A percentile compares a stretch with the other conserved stretches of the same genome.
Evolutionary conservation across 2,797 vertebrate genomes (phyloP).

Genomic region (Cossypha niveicapilla): DNA sequence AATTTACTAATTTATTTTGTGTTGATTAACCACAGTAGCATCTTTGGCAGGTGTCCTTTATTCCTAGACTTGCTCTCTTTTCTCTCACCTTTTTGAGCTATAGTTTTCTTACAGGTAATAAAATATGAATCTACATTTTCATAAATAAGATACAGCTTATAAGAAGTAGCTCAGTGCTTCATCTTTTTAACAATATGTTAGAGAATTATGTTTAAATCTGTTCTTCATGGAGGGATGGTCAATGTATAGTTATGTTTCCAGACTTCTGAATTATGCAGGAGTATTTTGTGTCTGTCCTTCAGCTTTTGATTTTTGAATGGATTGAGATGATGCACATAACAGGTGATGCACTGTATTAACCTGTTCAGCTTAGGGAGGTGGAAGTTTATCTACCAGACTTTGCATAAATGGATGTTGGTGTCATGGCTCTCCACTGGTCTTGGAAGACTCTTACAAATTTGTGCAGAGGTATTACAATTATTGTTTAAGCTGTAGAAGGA

Average conservation of each 20-base stretch:
- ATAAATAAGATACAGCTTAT: neutral
- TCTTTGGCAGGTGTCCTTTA: neutral
- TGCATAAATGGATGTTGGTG: neutral
- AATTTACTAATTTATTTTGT: neutral
- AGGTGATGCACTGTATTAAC: neutral
- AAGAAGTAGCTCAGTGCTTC: neutral
- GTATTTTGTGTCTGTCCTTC: neutral
- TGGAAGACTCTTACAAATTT: neutral
- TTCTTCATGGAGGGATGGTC: neutral
- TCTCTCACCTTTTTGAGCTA: neutral
- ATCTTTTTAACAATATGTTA: neutral
- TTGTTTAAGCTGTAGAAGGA: neutral
- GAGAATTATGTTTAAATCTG: neutral
- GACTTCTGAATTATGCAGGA: neutral
- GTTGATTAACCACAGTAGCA: neutral
- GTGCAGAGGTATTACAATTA: neutral
- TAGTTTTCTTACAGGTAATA: neutral
- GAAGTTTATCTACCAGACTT: neutral
- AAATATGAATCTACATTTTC: constrained; percentile 14
- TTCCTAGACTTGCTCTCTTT: neutral
- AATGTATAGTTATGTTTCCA: neutral
- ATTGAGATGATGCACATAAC: neutral
- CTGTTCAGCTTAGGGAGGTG: neutral
- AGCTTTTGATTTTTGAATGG: neutral
- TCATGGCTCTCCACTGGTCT: neutral